Base-by-base conservation (phyloP, 2,888 invertebrate species). In the Subacronicta megacephala region DNA sequence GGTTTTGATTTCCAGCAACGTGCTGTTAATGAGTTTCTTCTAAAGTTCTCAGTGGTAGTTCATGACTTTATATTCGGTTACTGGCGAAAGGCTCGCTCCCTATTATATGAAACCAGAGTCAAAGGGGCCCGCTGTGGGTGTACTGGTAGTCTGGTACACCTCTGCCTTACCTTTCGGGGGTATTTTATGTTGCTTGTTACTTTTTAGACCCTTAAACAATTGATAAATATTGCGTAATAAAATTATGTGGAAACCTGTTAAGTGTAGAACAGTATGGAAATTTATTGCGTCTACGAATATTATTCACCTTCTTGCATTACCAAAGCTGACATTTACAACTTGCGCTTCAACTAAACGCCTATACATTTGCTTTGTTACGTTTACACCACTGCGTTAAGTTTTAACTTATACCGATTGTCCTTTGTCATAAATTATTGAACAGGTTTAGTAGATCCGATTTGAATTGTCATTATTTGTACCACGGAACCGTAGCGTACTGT, bases 351-450 rank as follows among this genome's bases (percentile, higher is more conserved):
- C 47, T 47, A 35, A 66, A 66, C 51, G 60, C 50, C 60, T 37
- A 13, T 66, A 29, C 46, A 9, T 16, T 45, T 26, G 36, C 62
- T 55, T 65, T 55, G 63, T 69, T 50, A 15, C 31, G 29, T 62
- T 69, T 62, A 65, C 69, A 68, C 55, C 69, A 65, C 45, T 38
- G 29, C 42, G 55, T 69, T 55, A 46, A 68, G 36, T 59, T 40
- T 65, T n/a, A 45, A 41, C 20, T 54, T 62, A 50, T 37, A 47
- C 38, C 31, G 44, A 61, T 62, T n/a, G n/a, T n/a, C n/a, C n/a
- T 69, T 46, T 23, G 3, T 26, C 13, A 55, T 68, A 69, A 69
- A 65, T 69, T 26, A 52, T 52, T 52, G 52, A 43, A 51, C 18
- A 45, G 20, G 7, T 49, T 49, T 57, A 26, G 16, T 55, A 35